A percentile compares a stretch with the other conserved stretches of the same genome.
Conservation (phyloP, 2,113 vertebrate genomes). For the Megaceryle maxima region DNA sequence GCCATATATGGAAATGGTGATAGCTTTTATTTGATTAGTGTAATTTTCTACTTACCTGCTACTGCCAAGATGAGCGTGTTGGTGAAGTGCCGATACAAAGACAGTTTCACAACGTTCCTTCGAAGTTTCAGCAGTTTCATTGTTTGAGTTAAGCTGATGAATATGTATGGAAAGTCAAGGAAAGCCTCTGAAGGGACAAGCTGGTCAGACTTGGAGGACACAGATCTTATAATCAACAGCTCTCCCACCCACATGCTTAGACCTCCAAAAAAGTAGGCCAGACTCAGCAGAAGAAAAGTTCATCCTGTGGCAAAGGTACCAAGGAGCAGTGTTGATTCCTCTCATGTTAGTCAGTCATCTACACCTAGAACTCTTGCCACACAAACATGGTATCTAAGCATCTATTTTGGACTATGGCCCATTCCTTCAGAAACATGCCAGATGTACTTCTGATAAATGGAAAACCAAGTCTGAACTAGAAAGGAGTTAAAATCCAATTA, state of each 20-base stretch:
- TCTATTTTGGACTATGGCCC: background rate
- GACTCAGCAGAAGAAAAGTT: background rate
- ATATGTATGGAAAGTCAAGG: conserved; percentile 90
- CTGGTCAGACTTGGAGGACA: background rate
- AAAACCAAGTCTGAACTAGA: background rate
- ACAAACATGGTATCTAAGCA: background rate
- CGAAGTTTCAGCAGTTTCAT: conserved; percentile 92
- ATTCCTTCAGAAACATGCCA: background rate
- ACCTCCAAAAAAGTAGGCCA: background rate
- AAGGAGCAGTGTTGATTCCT: background rate
- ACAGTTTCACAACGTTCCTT: conserved; percentile 93
- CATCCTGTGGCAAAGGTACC: background rate
- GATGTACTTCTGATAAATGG: background rate
- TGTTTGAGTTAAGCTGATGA: conserved; percentile 96
- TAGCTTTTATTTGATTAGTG: background rate
- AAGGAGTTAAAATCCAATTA: background rate
- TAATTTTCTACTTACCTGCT: conserved; percentile 80
- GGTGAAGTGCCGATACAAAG: conserved; percentile 94
- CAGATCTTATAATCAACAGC: background rate
- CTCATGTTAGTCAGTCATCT: background rate
- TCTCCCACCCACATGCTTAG: background rate
- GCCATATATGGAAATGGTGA: background rate
- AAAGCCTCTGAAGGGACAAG: conserved; percentile 60
- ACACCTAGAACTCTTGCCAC: background rate
- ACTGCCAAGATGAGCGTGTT: conserved; percentile 95